These are phyloP conservation scores for Anabacerthia variegaticeps DNA, from an alignment of 2,797 vertebrate genomes.

Conservation along the genomic window DNA sequence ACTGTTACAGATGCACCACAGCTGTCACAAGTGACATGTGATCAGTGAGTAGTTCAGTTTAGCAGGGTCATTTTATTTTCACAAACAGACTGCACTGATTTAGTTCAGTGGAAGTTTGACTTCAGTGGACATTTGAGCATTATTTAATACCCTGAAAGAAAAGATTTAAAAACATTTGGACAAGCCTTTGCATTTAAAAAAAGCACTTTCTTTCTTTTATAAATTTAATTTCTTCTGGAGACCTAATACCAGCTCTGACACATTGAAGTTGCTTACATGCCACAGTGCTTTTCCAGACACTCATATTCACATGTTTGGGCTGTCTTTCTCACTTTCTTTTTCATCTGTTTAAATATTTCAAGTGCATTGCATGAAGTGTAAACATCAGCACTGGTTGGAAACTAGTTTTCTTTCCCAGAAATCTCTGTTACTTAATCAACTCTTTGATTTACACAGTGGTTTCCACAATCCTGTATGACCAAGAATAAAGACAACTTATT, in stretches of 20 bases:
- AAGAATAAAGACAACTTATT: not conserved
- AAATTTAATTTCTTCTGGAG: not conserved
- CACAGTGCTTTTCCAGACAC: not conserved
- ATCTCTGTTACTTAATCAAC: not conserved
- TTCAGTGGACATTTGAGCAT: not conserved
- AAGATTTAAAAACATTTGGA: not conserved
- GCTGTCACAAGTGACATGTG: not conserved
- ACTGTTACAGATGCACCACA: not conserved
- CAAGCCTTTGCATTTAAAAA: not conserved
- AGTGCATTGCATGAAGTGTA: not conserved
- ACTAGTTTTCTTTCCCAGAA: conserved; percentile 10
- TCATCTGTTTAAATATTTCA: not conserved
- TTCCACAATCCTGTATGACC: not conserved
- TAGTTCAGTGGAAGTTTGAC: not conserved
- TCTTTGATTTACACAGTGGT: not conserved
- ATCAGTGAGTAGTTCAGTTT: not conserved
- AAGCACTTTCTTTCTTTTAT: not conserved
- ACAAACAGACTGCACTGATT: not conserved
- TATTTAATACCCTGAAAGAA: not conserved
- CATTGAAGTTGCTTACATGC: not conserved
- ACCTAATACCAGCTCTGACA: not conserved
- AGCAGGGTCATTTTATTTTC: not conserved
- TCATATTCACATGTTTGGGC: not conserved
- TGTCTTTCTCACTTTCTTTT: not conserved
- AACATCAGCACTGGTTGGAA: not conserved